Conservation (phyloP, 2,888 invertebrate species). For the Matsumyia berberina region DNA sequence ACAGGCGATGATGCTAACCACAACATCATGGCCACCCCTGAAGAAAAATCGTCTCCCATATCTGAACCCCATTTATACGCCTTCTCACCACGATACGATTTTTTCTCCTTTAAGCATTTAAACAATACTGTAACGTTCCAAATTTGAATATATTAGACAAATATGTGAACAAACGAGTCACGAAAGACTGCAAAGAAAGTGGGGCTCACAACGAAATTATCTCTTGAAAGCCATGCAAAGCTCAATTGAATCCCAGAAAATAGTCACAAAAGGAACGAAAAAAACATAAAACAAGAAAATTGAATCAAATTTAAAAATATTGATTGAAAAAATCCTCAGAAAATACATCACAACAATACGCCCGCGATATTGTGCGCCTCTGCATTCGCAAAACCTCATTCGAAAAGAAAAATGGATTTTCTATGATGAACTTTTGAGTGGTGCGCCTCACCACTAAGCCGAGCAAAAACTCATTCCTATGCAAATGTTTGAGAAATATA, state of each 20-base stretch:
- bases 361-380: slow-evolving; percentile 34
- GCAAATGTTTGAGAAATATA: slow-evolving; percentile 60
- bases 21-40: no score
- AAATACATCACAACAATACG: slow-evolving; percentile 47
- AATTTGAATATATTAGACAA: not conserved
- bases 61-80: no score
- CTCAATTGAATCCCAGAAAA: slow-evolving; percentile 26
- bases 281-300: slow-evolving; percentile 50
- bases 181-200: not conserved
- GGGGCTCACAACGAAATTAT: slow-evolving; percentile 13
- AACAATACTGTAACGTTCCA: not conserved
- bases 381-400: slow-evolving; percentile 53
- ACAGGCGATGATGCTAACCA: no score
- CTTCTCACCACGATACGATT: no score
- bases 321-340: slow-evolving; percentile 49
- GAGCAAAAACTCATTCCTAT: slow-evolving; percentile 54
- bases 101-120: no score
- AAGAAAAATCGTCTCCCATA: no score
- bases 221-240: slow-evolving; percentile 42
- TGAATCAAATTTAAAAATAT: slow-evolving; percentile 68
- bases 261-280: slow-evolving; percentile 9
- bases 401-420: slow-evolving; percentile 56
- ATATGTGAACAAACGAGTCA: not conserved
- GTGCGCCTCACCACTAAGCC: not conserved
- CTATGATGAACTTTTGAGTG: slow-evolving; percentile 43